A percentile compares a stretch with the other conserved stretches of the same genome.
Evolutionary conservation across 2,113 vertebrate species (phyloP).

Genomic region (Xenopus borealis): DNA sequence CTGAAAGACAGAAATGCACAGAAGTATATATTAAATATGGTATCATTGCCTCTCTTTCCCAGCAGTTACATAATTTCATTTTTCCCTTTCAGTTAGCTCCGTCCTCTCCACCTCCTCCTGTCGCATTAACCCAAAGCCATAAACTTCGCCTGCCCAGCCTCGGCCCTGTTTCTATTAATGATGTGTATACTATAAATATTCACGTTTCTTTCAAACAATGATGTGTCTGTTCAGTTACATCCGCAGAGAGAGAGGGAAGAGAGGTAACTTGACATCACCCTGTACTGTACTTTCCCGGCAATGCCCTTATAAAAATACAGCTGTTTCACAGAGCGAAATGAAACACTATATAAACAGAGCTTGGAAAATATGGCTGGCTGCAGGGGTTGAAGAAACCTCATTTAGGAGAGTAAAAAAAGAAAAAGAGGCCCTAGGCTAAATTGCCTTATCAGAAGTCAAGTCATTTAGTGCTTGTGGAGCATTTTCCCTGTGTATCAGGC

Average conservation of each 20-base stretch:
- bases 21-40: constrained; percentile 47
- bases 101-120: constrained; percentile 19
- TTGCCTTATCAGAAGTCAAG: constrained; percentile 42
- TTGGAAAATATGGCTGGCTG: constrained; percentile 53
- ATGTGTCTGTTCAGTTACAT: constrained; percentile 61
- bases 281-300: constrained; percentile 59
- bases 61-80: constrained; percentile 46
- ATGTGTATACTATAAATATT: constrained; percentile 68
- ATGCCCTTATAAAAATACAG: constrained; percentile 59
- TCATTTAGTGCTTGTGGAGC: constrained; percentile 1
- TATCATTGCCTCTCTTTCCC: constrained; percentile 41
- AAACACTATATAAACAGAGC: constrained; percentile 62
- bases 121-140: constrained; percentile 57
- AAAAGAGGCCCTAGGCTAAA: constrained; percentile 43
- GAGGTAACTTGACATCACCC: constrained; percentile 59
- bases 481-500: background rate
- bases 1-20: constrained; percentile 14
- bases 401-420: background rate
- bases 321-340: constrained; percentile 64
- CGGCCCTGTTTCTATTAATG: constrained; percentile 62
- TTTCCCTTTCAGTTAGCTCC: constrained; percentile 52
- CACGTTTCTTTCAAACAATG: constrained; percentile 69
- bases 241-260: constrained; percentile 36
- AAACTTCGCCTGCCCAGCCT: constrained; percentile 58
- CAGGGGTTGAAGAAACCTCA: constrained; percentile 34